Conservation (phyloP, 2,113 vertebrate species). For the Uropsilus gracilis region DNA sequence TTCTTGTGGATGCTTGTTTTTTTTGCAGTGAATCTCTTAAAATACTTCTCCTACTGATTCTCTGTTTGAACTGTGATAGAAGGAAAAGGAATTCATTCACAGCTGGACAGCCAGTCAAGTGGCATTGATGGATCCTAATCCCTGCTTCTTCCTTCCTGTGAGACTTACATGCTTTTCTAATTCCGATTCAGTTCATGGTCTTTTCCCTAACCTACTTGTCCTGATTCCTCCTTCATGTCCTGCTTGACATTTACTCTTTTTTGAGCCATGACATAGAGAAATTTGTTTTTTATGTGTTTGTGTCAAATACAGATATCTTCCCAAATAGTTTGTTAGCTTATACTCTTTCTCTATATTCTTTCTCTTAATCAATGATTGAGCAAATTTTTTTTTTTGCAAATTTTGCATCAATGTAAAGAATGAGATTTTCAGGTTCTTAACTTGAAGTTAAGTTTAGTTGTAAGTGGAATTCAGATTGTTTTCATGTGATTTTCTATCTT, state of each 20-base stretch:
- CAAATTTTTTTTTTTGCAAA: not conserved
- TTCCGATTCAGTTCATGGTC: not conserved
- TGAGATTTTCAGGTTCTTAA: not conserved
- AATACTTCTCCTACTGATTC: not conserved
- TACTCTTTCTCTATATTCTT: not conserved
- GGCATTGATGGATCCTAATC: fast-evolving
- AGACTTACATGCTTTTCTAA: not conserved
- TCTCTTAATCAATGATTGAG: not conserved
- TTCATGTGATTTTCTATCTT: not conserved
- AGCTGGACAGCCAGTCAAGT: not conserved
- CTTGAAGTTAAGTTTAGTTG: not conserved
- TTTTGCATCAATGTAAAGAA: not conserved
- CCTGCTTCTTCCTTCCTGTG: not conserved
- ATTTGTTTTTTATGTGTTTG: not conserved
- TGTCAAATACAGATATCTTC: not conserved
- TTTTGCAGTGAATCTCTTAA: not conserved
- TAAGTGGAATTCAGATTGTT: not conserved
- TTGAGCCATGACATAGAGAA: not conserved
- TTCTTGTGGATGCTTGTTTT: not conserved
- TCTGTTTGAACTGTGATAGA: not conserved
- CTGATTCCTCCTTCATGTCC: not conserved
- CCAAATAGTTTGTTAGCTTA: not conserved
- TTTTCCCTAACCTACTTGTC: not conserved
- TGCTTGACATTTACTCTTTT: not conserved
- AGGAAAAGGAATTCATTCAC: not conserved